A percentile compares a stretch with the other conserved stretches of the same genome.
phyloP scores from a whole-genome alignment of 2,113 vertebrate species.

The Hippocampus barbouri region DNA sequence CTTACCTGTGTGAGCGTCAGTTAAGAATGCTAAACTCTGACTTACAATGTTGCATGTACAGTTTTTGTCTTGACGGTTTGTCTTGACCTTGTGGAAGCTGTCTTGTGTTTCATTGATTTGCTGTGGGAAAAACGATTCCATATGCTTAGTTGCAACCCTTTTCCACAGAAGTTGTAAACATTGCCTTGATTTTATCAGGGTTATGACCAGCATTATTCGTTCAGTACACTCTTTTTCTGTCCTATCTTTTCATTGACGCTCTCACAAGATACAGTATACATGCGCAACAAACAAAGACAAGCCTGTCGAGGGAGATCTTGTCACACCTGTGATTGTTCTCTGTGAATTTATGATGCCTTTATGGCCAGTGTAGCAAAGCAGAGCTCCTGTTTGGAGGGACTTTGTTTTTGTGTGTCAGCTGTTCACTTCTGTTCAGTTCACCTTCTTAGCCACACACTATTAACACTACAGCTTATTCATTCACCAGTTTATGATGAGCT shows the following conservation, averaged over 20 bases:
- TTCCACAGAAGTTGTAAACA: not conserved
- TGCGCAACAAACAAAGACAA: not conserved
- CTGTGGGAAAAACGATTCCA: not conserved
- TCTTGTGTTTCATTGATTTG: not conserved
- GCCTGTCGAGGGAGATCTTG: constrained; percentile 4
- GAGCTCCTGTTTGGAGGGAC: not conserved
- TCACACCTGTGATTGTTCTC: constrained; percentile 1
- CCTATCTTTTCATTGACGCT: not conserved
- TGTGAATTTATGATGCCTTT: constrained; percentile 3
- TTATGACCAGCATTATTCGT: not conserved
- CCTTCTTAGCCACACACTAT: not conserved
- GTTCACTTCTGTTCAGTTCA: not conserved
- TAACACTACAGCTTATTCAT: not conserved
- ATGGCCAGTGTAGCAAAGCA: not conserved
- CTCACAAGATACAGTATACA: not conserved
- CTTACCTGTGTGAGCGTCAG: not conserved
- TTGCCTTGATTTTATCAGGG: not conserved
- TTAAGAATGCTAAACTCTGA: not conserved
- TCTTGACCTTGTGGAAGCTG: not conserved
- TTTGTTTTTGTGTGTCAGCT: not conserved
- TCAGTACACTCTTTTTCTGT: not conserved
- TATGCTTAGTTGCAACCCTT: not conserved
- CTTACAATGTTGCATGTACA: not conserved
- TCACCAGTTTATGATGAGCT: not conserved
- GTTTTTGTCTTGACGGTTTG: not conserved